A percentile compares a stretch with the other conserved stretches of the same genome.
phyloP scores from a whole-genome alignment of 2,888 invertebrate species.

The Xestia c-nigrum region DNA sequence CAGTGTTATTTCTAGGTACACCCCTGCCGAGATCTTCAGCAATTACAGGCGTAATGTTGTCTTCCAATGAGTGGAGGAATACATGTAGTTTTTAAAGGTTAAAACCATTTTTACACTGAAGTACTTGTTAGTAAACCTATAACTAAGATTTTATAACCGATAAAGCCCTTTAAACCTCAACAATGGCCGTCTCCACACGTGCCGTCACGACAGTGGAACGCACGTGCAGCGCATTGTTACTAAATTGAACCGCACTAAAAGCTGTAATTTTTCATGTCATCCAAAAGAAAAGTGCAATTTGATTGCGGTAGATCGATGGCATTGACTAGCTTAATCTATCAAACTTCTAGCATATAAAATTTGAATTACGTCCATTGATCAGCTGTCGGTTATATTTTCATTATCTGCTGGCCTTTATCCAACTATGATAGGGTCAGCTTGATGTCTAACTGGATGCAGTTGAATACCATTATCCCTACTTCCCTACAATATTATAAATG shows the following conservation, averaged over 20 bases:
- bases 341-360: background rate
- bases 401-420: background rate
- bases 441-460: background rate
- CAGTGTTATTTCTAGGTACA: background rate
- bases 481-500: no score
- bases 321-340: constrained; percentile 1
- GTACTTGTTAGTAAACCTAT: background rate
- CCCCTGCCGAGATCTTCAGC: background rate
- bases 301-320: background rate
- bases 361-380: background rate
- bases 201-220: constrained; percentile 5
- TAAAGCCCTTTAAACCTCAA: constrained; percentile 11
- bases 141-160: background rate
- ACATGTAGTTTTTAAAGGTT: background rate
- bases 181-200: constrained; percentile 10
- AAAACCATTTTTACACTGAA: background rate
- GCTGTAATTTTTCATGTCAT: constrained; percentile 34
- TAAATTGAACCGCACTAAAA: constrained; percentile 32
- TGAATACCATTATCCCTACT: background rate
- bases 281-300: constrained; percentile 16
- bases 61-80: background rate
- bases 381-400: background rate
- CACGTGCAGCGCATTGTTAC: constrained; percentile 31
- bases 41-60: background rate
- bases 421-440: background rate